phyloP scores from a whole-genome alignment of 2,113 vertebrate genomes.

The Rutilus rutilus region DNA sequence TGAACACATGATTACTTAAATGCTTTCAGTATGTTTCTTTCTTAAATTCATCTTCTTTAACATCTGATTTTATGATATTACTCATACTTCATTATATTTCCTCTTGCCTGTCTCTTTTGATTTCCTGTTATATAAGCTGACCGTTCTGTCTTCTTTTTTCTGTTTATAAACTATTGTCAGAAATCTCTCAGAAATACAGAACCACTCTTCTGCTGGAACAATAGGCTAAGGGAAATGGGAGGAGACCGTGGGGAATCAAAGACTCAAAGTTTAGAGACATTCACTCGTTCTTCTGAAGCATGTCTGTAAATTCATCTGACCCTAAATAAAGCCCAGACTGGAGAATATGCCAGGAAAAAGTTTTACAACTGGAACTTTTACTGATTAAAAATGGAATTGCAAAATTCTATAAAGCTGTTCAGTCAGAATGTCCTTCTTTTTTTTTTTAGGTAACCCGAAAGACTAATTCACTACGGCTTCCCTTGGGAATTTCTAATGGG shows the following conservation, averaged over 20 bases:
- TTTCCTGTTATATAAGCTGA: conserved; percentile 4
- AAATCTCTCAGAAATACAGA: background rate
- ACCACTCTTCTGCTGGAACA: background rate
- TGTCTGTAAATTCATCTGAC: background rate
- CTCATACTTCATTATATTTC: background rate
- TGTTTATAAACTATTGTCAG: background rate
- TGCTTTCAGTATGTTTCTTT: background rate
- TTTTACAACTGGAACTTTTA: background rate
- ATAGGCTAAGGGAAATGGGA: conserved; percentile 22
- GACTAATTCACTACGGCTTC: background rate
- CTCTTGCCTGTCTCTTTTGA: background rate
- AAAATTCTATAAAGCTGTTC: background rate
- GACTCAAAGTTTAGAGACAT: background rate
- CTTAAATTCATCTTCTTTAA: background rate
- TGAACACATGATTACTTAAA: background rate
- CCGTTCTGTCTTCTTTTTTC: background rate
- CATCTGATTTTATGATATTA: background rate
- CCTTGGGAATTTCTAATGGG: background rate
- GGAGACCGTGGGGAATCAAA: background rate
- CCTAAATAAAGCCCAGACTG: background rate
- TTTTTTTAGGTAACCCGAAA: background rate
- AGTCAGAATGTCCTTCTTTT: background rate
- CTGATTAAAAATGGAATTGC: background rate
- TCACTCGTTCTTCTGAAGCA: background rate
- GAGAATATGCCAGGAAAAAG: background rate